A percentile compares a stretch with the other conserved stretches of the same genome.
These are phyloP conservation scores for Candoia aspera DNA, from an alignment of 2,113 vertebrate genomes.

Conservation along the genomic window DNA sequence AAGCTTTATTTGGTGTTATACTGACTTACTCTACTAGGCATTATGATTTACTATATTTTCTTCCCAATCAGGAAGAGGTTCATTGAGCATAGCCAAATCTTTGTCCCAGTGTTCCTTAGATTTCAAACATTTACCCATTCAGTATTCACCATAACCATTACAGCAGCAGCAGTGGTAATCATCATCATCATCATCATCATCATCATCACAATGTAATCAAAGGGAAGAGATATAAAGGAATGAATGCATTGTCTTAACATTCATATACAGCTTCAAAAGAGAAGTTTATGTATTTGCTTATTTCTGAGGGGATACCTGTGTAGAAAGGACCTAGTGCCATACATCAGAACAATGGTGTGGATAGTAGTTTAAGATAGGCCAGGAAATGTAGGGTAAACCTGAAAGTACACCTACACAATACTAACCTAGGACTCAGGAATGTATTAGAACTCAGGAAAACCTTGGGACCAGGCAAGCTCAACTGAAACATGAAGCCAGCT, in stretches of 20 bases:
- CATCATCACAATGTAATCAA: background rate
- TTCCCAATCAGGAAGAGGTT: conserved; percentile 35
- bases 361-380: background rate
- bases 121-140: conserved; percentile 47
- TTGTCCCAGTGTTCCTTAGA: conserved; percentile 46
- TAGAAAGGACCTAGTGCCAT: background rate
- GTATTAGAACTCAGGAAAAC: background rate
- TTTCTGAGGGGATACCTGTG: background rate
- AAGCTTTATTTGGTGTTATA: conserved; percentile 54
- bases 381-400: background rate
- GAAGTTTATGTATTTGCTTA: background rate
- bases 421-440: background rate
- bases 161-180: background rate
- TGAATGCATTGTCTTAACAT: background rate
- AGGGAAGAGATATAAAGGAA: conserved; percentile 28
- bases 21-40: conserved; percentile 54
- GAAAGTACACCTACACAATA: background rate
- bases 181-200: too few species aligned
- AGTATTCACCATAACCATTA: conserved; percentile 47
- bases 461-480: background rate
- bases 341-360: background rate
- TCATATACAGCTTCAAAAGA: background rate
- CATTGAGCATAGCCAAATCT: conserved; percentile 34
- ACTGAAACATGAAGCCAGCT: background rate
- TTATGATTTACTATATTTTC: conserved; percentile 55